phyloP scores from a whole-genome alignment of 2,113 vertebrate genomes.

The Crypturellus undulatus region DNA sequence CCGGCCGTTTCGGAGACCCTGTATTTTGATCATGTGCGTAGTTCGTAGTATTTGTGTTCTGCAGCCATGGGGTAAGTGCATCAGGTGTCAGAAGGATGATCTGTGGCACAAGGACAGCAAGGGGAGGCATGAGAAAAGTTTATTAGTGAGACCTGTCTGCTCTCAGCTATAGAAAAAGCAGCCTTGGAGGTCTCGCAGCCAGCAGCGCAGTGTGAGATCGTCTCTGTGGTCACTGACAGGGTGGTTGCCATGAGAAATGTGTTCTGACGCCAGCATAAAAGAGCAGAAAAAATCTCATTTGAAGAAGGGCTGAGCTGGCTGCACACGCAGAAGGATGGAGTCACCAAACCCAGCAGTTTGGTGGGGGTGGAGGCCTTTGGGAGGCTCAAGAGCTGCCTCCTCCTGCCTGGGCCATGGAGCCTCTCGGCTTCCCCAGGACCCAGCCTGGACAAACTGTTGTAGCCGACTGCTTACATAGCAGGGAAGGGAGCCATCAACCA shows the following conservation, averaged over 20 bases:
- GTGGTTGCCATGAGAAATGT: constrained; percentile 32
- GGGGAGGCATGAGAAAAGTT: neutral
- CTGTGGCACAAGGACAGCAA: neutral
- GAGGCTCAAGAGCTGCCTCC: neutral
- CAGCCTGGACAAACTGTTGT: neutral
- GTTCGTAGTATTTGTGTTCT: neutral
- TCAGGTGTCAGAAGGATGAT: neutral
- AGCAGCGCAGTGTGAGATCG: neutral
- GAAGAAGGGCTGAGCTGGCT: neutral
- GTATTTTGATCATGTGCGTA: fast-evolving
- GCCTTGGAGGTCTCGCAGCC: neutral
- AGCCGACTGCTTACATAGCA: too few species aligned
- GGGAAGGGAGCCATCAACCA: neutral
- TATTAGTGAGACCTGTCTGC: neutral
- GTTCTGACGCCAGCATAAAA: neutral
- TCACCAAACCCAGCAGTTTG: neutral
- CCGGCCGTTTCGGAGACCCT: neutral
- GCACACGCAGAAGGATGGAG: neutral
- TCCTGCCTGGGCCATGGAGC: neutral
- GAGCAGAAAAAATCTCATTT: neutral
- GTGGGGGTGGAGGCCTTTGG: fast-evolving
- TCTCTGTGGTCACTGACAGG: neutral
- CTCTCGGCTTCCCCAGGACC: neutral
- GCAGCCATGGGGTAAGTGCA: fast-evolving
- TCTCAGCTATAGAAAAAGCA: neutral